Base-by-base conservation (phyloP, 2,888 invertebrate genomes). In the Eupithecia subumbrata region DNA sequence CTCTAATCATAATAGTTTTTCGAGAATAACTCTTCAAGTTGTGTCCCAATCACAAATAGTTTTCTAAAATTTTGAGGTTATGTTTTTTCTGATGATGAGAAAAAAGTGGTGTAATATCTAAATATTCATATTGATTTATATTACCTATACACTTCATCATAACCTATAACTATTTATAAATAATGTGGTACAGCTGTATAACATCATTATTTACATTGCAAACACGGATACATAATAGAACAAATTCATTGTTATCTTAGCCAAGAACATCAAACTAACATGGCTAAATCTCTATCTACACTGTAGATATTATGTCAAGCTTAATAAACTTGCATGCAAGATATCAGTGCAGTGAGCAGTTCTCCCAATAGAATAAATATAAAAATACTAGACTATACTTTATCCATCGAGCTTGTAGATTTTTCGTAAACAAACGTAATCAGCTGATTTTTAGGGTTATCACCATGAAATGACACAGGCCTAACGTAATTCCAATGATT, bases 61-160 rank as follows among this genome's bases (percentile, higher is more conserved):
- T n/a, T 37, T 11, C 34, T 5, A 11, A 37, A 60, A 22, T 18
- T 70, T 70, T 37, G 70, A 70, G 70, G 70, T 70, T 70, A 70
- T 14, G 40, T 45, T n/a, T 68, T 68, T n/a, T 16, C 30, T 64
- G 64, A 8, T 34, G 63, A 8, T 11, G 11, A 11, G n/a, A 5
- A 8, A 34, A 64, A 64, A 64, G 7, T 64, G 12, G 2, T 12
- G 5, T 60, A 22, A 0, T 25, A 5, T 5, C 5, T 0, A 12
- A 22, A n/a, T 14, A 14, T 22, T 25, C 25, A 14, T 60, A 14
- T 14, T 25, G 60, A 25, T 60, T 60, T 25, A 5, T 60, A 25
- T 2, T 56, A n/a, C n/a, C n/a, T n/a, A 11, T 3, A 25, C 11
- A 60, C 25, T 60, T 56, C 11, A 60, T 60, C 2, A 14, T 60